Percentiles rank a stretch among this genome's conserved stretches.
phyloP scores from a whole-genome alignment of 92 coral and sea anemone species.

The Scolanthus callimorphus region DNA sequence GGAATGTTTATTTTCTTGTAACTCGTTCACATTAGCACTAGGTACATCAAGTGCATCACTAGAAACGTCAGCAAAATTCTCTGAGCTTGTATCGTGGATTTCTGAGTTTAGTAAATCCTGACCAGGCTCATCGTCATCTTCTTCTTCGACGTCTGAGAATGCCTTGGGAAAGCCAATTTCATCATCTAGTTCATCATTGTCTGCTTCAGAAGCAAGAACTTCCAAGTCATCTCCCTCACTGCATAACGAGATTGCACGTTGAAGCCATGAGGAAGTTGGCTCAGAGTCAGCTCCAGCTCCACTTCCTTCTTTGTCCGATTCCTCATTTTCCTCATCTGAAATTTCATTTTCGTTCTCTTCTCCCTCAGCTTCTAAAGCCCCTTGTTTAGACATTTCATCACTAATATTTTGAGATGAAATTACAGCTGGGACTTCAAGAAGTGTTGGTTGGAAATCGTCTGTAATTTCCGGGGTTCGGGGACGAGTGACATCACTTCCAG shows the following conservation, averaged over 20 bases:
- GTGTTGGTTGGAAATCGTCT: background rate
- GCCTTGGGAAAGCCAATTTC: slow-evolving; percentile 65
- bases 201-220: slow-evolving; percentile 88
- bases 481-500: background rate
- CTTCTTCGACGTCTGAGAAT: slow-evolving; percentile 51
- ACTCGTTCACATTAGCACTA: background rate
- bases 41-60: background rate
- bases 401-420: background rate
- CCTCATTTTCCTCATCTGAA: slow-evolving; percentile 6
- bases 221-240: slow-evolving; percentile 97
- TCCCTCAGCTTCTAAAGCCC: slow-evolving; percentile 1
- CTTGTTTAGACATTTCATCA: background rate
- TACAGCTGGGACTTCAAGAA: background rate
- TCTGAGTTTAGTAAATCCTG: background rate
- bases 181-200: slow-evolving; percentile 26
- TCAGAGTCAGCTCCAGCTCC: slow-evolving; percentile 3
- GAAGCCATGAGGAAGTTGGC: slow-evolving; percentile 73
- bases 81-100: background rate
- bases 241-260: slow-evolving; percentile 89
- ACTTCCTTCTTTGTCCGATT: background rate
- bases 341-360: slow-evolving; percentile 3
- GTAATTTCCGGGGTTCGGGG: slow-evolving; percentile 5
- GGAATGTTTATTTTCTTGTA: background rate
- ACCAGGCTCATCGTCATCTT: background rate
- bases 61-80: slow-evolving; percentile 1